Percentiles rank a stretch among this genome's conserved stretches.
Evolutionary conservation across 1,140 invertebrate genomes (phyloP).

Genomic region (Monomorium pharaonis): DNA sequence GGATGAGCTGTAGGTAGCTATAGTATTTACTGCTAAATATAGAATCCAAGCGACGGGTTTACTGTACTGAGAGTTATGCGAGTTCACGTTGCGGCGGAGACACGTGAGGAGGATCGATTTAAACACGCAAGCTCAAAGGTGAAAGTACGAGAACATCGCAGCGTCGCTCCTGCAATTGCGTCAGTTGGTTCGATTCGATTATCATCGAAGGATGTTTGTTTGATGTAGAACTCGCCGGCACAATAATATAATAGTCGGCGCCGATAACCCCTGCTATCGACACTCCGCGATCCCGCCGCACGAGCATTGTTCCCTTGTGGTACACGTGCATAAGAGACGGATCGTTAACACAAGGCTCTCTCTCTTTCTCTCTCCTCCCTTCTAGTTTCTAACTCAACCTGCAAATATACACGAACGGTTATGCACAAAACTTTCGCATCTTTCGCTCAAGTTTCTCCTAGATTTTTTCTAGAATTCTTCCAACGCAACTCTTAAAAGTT

Average conservation of each 20-base stretch:
- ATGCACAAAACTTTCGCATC: background rate
- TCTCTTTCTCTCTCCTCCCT: background rate
- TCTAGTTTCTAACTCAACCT: background rate
- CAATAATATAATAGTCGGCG: conserved; percentile 4
- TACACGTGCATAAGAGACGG: background rate
- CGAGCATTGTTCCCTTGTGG: conserved; percentile 12
- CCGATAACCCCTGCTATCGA: conserved; percentile 39
- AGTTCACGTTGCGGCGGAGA: conserved; percentile 21
- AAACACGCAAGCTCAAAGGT: conserved; percentile 32
- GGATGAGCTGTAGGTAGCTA: background rate
- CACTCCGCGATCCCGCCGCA: background rate
- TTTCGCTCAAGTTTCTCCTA: background rate
- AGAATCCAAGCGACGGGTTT: conserved; percentile 10
- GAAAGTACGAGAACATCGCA: conserved; percentile 43
- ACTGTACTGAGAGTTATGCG: conserved; percentile 46
- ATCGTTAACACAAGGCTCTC: background rate
- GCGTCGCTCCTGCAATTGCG: background rate
- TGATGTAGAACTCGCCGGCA: background rate
- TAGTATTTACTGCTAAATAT: conserved; percentile 50
- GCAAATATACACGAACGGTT: background rate
- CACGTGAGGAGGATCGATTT: conserved; percentile 54
- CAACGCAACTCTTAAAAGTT: background rate
- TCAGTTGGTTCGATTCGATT: background rate
- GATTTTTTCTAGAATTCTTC: background rate
- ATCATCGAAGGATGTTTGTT: conserved; percentile 11